Evolutionary conservation across 2,797 vertebrate genomes (phyloP).

Genomic region (Anguilla obscura): DNA sequence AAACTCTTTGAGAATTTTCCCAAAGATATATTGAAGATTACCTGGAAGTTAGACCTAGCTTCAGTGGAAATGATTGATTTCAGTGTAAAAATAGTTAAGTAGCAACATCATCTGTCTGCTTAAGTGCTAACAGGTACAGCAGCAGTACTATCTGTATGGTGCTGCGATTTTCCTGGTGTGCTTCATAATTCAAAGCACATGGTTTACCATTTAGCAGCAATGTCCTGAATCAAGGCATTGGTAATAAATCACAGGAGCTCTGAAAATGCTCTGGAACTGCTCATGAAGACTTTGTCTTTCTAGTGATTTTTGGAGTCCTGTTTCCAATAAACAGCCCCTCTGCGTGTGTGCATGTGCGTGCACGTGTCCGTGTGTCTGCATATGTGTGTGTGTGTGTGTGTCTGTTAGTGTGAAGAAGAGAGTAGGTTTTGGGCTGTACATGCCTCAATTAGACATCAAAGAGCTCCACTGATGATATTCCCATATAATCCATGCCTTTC

Average conservation of each 20-base stretch:
- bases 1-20: conserved; percentile 38
- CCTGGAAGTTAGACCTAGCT: conserved; percentile 58
- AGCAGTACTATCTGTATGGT: conserved; percentile 75
- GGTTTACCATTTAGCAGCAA: conserved; percentile 66
- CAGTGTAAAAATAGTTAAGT: conserved; percentile 80
- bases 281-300: conserved; percentile 55
- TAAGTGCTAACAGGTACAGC: conserved; percentile 84
- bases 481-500: conserved; percentile 60
- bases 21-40: conserved; percentile 51
- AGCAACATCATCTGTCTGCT: conserved; percentile 78
- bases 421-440: conserved; percentile 63
- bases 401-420: not conserved
- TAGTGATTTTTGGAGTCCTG: conserved; percentile 70
- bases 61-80: conserved; percentile 74
- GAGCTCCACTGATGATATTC: conserved; percentile 62
- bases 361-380: conserved; percentile 30
- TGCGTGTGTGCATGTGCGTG: conserved; percentile 17
- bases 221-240: conserved; percentile 61
- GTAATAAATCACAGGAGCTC: conserved; percentile 71
- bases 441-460: conserved; percentile 70
- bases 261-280: conserved; percentile 67
- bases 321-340: conserved; percentile 66
- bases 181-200: conserved; percentile 80
- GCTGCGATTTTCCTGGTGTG: conserved; percentile 70
- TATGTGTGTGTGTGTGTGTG: conserved; percentile 42